Base-by-base conservation (phyloP, 2,797 vertebrate genomes). In the Anguilla marmorata region DNA sequence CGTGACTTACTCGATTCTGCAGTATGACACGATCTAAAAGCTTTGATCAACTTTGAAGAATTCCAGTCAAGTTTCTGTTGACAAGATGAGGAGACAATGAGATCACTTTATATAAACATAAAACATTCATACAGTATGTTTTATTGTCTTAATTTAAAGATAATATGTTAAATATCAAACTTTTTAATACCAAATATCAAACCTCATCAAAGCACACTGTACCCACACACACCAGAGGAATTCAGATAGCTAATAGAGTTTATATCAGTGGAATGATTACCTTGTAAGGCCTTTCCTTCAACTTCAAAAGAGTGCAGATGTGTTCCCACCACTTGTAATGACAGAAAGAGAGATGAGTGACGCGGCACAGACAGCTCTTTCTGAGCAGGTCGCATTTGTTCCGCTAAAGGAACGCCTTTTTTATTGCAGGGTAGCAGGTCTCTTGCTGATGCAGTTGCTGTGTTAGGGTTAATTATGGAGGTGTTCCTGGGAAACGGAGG, bases 391-490 rank as follows among this genome's bases (percentile, higher is more conserved):
- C 45, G n/a, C 41, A 82, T 50, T 82, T 48, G 69, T 79, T 12
- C 63, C n/a, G 50, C 50, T 69, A 50, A 33, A 74, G 24, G 30
- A 52, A 45, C n/a, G 8, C 66, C 30, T 88, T 16, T 85, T 85
- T 79, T 85, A 88, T 88, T 58, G 69, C 37, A 41, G 84, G 54
- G 52, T 72, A 21, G 84, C 4, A 58, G 37, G 84, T 48, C 69
- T 27, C 50, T 56, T 85, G 50, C 87, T 48, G 87, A 88, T 88
- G 87, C 63, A 84, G 82, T 66, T 66, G 16, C 58, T 84, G 60
- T 74, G 54, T 60, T 87, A 60, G 37, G 33, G 48, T 37, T 74
- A 88, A 88, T 88, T 85, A 88, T 74, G 30, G 69, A 76, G 84
- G 33, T 76, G 50, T 7, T 76, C 84, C 52, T 60, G 69, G 21